A percentile compares a stretch with the other conserved stretches of the same genome.
These are phyloP conservation scores for Syrista parreyssii DNA, from an alignment of 2,888 invertebrate species.

Conservation along the genomic window DNA sequence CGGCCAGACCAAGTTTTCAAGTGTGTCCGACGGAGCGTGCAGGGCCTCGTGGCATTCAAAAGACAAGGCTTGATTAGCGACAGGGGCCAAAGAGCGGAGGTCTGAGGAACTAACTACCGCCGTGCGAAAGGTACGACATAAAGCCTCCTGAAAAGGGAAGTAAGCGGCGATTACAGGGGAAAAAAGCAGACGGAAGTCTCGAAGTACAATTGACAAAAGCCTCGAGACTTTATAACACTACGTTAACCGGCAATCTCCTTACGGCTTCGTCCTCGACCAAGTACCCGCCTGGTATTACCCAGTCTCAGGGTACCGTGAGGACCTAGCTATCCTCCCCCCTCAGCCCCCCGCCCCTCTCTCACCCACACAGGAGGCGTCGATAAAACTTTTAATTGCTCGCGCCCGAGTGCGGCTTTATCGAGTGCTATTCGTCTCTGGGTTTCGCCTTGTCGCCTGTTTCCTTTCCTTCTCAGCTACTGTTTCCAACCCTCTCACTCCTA, in stretches of 20 bases:
- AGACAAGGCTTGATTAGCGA: too few relatives aligned
- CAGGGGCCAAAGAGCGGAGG: too few relatives aligned
- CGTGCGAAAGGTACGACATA: too few relatives aligned
- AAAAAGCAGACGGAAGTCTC: background rate
- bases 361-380: constrained; percentile 38
- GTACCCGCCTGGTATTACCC: constrained; percentile 31
- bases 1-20: constrained; percentile 1
- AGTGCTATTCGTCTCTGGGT: constrained; percentile 15
- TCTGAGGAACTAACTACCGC: too few relatives aligned
- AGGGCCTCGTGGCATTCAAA: background rate
- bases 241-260: constrained; percentile 53
- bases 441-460: background rate
- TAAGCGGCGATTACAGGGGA: background rate
- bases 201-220: constrained; percentile 25
- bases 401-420: constrained; percentile 24
- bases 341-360: too few relatives aligned
- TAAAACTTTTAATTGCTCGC: constrained; percentile 60
- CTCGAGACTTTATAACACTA: constrained; percentile 47
- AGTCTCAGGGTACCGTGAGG: constrained; percentile 10
- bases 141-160: too few relatives aligned
- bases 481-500: too few relatives aligned
- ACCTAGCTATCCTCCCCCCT: constrained; percentile 11
- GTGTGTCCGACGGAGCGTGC: constrained; percentile 13
- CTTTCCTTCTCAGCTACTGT: too few relatives aligned
- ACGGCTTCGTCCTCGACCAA: too few relatives aligned